Percentiles rank a stretch among this genome's conserved stretches.
phyloP scores from a whole-genome alignment of 2,888 invertebrate species.

The Coenonympha arcania region DNA sequence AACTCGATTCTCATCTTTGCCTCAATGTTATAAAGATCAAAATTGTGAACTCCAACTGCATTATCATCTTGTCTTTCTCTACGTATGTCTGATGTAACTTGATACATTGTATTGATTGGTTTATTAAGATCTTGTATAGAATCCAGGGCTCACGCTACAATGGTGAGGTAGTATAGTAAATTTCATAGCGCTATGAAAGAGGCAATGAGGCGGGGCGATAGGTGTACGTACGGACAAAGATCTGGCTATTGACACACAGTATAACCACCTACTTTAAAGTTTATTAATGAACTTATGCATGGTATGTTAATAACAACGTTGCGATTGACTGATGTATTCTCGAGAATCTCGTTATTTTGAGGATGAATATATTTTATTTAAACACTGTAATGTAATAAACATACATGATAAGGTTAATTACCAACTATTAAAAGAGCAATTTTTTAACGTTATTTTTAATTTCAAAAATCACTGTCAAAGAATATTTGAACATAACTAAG shows the following conservation, averaged over 20 bases:
- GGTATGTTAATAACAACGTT: constrained; percentile 20
- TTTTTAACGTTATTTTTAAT: constrained; percentile 2
- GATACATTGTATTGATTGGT: constrained; percentile 62
- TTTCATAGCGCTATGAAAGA: constrained; percentile 54
- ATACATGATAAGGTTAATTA: no score
- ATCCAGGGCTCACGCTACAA: constrained; percentile 48
- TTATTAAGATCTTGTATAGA: constrained; percentile 65
- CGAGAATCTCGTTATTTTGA: constrained; percentile 8
- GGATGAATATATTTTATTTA: no score
- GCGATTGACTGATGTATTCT: constrained; percentile 10
- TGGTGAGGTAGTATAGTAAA: constrained; percentile 55
- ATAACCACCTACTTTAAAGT: constrained; percentile 27
- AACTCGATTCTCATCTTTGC: constrained; percentile 27
- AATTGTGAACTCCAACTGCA: constrained; percentile 19
- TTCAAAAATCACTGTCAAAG: not conserved
- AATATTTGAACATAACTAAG: no score
- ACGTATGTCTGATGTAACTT: constrained; percentile 51
- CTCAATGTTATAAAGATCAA: constrained; percentile 30
- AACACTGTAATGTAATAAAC: no score
- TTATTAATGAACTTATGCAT: constrained; percentile 24
- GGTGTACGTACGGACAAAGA: constrained; percentile 62
- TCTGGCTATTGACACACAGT: constrained; percentile 52
- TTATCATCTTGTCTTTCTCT: constrained; percentile 34
- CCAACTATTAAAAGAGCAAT: no score
- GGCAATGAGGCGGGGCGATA: constrained; percentile 69